Base-by-base conservation (phyloP, 2,888 invertebrate genomes). In the Trissolcus japonicus region DNA sequence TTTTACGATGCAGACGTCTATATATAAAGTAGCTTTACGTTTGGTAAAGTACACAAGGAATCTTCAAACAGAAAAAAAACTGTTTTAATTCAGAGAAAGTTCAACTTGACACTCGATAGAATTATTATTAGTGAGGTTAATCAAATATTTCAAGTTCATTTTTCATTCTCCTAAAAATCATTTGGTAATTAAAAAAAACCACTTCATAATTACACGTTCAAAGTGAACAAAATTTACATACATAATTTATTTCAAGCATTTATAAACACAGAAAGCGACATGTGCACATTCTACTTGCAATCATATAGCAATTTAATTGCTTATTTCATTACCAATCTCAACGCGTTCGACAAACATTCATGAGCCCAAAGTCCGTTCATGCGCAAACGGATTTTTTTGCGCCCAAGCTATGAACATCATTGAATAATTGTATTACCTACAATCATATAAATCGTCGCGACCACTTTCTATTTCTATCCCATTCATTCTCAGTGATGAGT, bases 381-480 rank as follows among this genome's bases (percentile, higher is more conserved):
- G 14, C 17, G 16, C 46, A 46, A 41, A 14, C 19, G 35, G 19
- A 3, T 51, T 60, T 60, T 60, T 50, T 60, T 25, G 55, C 54
- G 4, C 48, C 13, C 50, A 35, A 53, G n/a, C 51, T 17, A 51
- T 62, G 41, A 51, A 53, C 41, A 57, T 41, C 50, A 53, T 67
- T 56, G 53, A 53, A 21, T 35, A 63, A 63, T 29, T 55, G 29
- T 46, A 17, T 63, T 55, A 46, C 29, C 19, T 46, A 29, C 40
- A 55, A 63, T 40, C 29, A 17, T 19, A 63, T 53, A 53, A 56
- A 67, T 53, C 21, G 19, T 25, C 55, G 14, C 35, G 29, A 17
- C 11, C 60, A 65, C 65, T 69, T 69, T 69, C 69, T 61, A 69
- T 56, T 55, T 69, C 61, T 51, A 56, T 41, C 9, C 50, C 55